These are phyloP conservation scores for Schizothorax lantsangensis DNA, from an alignment of 2,797 vertebrate genomes.

Conservation along the genomic window DNA sequence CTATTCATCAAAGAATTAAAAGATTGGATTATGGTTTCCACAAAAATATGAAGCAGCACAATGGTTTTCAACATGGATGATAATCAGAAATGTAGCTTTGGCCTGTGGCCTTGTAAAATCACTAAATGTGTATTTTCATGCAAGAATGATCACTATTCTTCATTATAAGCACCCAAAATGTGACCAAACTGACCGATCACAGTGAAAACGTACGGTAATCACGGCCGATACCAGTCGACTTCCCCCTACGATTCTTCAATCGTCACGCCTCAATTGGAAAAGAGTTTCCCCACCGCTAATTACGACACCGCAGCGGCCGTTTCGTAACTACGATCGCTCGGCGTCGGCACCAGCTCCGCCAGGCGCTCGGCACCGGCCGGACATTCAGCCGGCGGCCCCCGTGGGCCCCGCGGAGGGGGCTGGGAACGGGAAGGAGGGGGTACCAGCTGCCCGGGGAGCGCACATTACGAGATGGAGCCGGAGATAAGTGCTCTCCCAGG, in stretches of 20 bases:
- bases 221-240: background rate
- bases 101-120: background rate
- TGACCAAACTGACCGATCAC: background rate
- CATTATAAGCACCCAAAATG: background rate
- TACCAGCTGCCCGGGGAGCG: constrained; percentile 86
- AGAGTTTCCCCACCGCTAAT: background rate
- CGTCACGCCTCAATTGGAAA: background rate
- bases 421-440: constrained; percentile 59
- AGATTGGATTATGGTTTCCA: background rate
- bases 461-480: constrained; percentile 87
- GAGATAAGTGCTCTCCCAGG: constrained; percentile 89
- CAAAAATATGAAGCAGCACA: background rate
- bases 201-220: too few species aligned
- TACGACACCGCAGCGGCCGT: background rate
- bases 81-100: background rate
- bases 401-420: constrained; percentile 42
- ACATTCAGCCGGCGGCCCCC: constrained; percentile 66
- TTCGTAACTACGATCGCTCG: background rate
- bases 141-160: background rate
- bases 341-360: background rate
- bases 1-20: background rate
- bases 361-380: constrained; percentile 46
- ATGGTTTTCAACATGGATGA: background rate
- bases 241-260: background rate
- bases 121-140: background rate